Evolutionary conservation across 1,140 invertebrate species (phyloP).

Genomic region (Trigoniulus corallinus): DNA sequence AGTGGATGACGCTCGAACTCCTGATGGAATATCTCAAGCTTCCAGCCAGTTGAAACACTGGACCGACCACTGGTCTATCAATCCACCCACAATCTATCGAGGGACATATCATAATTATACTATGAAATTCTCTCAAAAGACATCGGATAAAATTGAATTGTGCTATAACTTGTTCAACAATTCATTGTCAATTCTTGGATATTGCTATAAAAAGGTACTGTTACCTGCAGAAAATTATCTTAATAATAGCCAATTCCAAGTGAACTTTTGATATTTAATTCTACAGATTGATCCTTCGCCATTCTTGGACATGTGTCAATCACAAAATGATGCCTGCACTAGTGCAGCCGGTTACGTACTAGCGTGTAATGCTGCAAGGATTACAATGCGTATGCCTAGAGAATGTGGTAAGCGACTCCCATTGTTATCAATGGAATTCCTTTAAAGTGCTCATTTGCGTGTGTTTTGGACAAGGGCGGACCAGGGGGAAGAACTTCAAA

Average conservation of each 20-base stretch:
- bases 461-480: too few species aligned
- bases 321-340: slow-evolving; percentile 15
- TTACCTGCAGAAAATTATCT: too few species aligned
- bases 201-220: neutral
- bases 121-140: neutral
- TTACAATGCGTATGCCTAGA: slow-evolving; percentile 16
- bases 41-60: neutral
- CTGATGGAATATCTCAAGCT: slow-evolving; percentile 16
- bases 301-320: slow-evolving; percentile 21
- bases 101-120: neutral
- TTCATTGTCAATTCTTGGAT: neutral
- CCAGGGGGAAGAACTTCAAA: too few species aligned
- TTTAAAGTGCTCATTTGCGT: too few species aligned
- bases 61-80: neutral
- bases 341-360: slow-evolving; percentile 19
- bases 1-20: slow-evolving; percentile 56
- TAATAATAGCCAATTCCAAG: too few species aligned
- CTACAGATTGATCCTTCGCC: slow-evolving; percentile 17
- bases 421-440: too few species aligned
- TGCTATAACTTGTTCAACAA: neutral
- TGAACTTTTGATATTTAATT: too few species aligned
- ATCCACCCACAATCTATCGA: neutral
- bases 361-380: slow-evolving; percentile 18
- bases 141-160: too few species aligned
- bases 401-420: slow-evolving; percentile 16